Base-by-base conservation (phyloP, 2,888 invertebrate genomes). In the Cremastinae sp. region DNA sequence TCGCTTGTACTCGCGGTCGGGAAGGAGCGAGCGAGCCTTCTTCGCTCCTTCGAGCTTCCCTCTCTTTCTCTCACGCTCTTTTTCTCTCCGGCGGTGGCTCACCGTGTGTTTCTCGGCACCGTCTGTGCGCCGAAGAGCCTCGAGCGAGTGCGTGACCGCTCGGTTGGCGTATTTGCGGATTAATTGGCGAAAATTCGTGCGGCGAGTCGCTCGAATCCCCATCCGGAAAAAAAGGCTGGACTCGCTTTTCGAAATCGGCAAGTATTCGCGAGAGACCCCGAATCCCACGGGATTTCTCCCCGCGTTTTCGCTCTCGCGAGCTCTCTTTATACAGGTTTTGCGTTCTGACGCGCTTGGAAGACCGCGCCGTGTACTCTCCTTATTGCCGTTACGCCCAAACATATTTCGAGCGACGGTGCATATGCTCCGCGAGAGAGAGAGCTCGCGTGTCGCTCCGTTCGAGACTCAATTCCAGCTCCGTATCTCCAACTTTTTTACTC, bases 221-320 rank as follows among this genome's bases (percentile, higher is more conserved):
- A 41, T 12, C 12, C n/a, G 16, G 9, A 16, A 12, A n/a, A n/a
- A n/a, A n/a, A n/a, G n/a, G n/a, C n/a, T n/a, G n/a, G n/a, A n/a
- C n/a, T n/a, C n/a, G n/a, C 10, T 49, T 47, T 49, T 49, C 36
- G 43, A 41, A 71, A 62, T 71, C 64, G 62, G 18, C 53, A n/a
- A n/a, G n/a, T n/a, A 72, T 64, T 64, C 45, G 49, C 64, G 41
- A 41, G 14, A 53, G n/a, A n/a, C n/a, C n/a, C 64, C 64, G 64
- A 72, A 64, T 72, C 72, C 72, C 72, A 72, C 72, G 72, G 72
- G 64, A 72, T 72, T 64, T 58, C 64, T 72, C 41, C 38, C 20
- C 12, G 49, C 62, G 36, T 45, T 45, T n/a, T 20, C 47, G 38
- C 54, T 45, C 54, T 5, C 14, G 58, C 9, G 20, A 53, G 41